Base-by-base conservation (phyloP, 1,140 invertebrate genomes). In the Harpegnathos saltator region DNA sequence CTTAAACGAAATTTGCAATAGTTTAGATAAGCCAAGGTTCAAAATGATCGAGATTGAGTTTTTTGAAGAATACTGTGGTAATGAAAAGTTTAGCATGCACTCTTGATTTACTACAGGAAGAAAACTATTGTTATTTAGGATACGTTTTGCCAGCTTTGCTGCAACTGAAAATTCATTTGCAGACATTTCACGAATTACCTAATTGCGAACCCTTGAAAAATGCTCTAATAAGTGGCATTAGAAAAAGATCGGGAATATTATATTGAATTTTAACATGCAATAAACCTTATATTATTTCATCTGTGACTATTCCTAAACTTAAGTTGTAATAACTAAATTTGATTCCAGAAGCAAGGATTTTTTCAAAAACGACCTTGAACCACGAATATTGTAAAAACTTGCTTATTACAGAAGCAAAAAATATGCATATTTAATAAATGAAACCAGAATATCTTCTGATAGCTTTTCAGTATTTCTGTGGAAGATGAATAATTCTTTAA, bases 11-110 rank as follows among this genome's bases (percentile, higher is more conserved):
- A 73, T 73, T 73, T 73, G 71, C 29, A 54, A 73, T 4, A 12
- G 54, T 54, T 38, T 73, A 56, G 71, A 59, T 26, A 73, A 73
- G n/a, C 71, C 71, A 33, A 56, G n/a, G 15, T 73, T 73, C 12
- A 59, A 38, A 26, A 56, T 52, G 12, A 62, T 62, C 26, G 26
- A 62, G 26, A 62, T 62, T 33, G 59, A 62, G 24, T 33, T 62
- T 62, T 62, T 58, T n/a, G 59, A 62, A 62, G 59, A 62, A 62
- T 62, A 62, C 17, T 2, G 17, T 62, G 9, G 61, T 62, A 62
- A 62, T n/a, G n/a, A 62, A 62, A 17, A 62, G 17, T 62, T 33
- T n/a, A n/a, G n/a, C n/a, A n/a, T n/a, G n/a, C n/a, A n/a, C n/a
- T n/a, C n/a, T n/a, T n/a, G n/a, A n/a, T n/a, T n/a, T n/a, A n/a